A percentile compares a stretch with the other conserved stretches of the same genome.
phyloP scores from a whole-genome alignment of 2,797 vertebrate species.

The Avahi laniger region DNA sequence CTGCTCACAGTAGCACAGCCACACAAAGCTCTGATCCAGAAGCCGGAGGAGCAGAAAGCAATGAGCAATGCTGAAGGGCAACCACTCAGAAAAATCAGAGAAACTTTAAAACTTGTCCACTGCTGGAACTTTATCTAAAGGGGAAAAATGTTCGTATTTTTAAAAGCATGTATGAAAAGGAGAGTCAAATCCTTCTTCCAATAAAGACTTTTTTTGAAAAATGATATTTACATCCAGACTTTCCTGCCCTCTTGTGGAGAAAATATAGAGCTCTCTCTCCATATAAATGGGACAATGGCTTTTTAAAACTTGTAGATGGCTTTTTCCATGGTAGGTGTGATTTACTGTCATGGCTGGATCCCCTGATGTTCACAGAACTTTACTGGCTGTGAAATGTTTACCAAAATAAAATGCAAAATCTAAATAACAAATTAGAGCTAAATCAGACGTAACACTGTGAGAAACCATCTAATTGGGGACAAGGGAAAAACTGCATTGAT shows the following conservation, averaged over 20 bases:
- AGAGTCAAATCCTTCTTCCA: background rate
- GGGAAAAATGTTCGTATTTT: background rate
- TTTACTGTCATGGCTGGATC: background rate
- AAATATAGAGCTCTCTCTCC: constrained; percentile 7
- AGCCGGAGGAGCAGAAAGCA: background rate
- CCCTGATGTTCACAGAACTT: background rate
- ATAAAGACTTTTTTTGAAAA: background rate
- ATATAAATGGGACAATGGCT: accelerated
- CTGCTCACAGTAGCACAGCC: background rate
- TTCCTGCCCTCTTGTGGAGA: constrained; percentile 64
- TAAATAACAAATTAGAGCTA: background rate
- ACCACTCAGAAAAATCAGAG: constrained; percentile 11
- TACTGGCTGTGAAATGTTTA: background rate
- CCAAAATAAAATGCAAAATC: constrained; percentile 7
- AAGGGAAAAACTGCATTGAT: background rate
- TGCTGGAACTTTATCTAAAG: background rate
- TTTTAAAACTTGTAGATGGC: background rate
- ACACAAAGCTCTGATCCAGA: constrained; percentile 6
- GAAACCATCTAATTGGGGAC: background rate
- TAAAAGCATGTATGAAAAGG: constrained; percentile 21
- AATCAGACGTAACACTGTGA: background rate
- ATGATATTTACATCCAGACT: constrained; percentile 10
- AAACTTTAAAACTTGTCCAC: constrained; percentile 16
- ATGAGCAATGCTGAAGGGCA: background rate
- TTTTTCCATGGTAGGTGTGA: background rate